Percentiles rank a stretch among this genome's conserved stretches.
Evolutionary conservation across 1,140 invertebrate genomes (phyloP).

Genomic region (Trigoniulus corallinus): DNA sequence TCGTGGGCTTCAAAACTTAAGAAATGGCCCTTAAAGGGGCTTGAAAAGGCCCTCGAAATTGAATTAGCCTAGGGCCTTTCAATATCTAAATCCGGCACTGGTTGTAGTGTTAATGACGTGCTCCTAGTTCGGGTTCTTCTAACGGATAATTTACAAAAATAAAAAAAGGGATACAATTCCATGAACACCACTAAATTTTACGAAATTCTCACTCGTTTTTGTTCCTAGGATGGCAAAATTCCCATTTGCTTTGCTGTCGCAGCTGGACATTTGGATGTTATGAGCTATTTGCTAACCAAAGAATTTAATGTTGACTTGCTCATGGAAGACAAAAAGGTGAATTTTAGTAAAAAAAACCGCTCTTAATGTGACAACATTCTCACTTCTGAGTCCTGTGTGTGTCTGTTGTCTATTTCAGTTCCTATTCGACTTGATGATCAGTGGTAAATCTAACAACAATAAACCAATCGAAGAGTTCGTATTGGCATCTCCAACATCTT

Average conservation of each 20-base stretch:
- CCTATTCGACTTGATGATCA: constrained; percentile 96
- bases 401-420: constrained; percentile 55
- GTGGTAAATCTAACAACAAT: constrained; percentile 90
- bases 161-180: no score
- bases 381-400: not conserved
- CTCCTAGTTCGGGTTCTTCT: not conserved
- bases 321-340: constrained; percentile 85
- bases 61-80: no score
- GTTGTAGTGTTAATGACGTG: not conserved
- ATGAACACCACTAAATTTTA: no score
- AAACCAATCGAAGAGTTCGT: constrained; percentile 94
- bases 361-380: not conserved
- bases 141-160: no score
- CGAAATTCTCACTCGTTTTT: no score
- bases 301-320: constrained; percentile 92
- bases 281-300: constrained; percentile 90
- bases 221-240: constrained; percentile 54
- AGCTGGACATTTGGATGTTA: constrained; percentile 86
- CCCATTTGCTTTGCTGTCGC: constrained; percentile 94
- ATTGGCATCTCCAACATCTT: constrained; percentile 86
- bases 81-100: not conserved
- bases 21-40: no score
- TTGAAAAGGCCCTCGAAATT: no score
- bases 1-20: no score
- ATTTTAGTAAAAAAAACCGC: not conserved